Base-by-base conservation (phyloP, 2,797 vertebrate species). In the Acipenser ruthenus region DNA sequence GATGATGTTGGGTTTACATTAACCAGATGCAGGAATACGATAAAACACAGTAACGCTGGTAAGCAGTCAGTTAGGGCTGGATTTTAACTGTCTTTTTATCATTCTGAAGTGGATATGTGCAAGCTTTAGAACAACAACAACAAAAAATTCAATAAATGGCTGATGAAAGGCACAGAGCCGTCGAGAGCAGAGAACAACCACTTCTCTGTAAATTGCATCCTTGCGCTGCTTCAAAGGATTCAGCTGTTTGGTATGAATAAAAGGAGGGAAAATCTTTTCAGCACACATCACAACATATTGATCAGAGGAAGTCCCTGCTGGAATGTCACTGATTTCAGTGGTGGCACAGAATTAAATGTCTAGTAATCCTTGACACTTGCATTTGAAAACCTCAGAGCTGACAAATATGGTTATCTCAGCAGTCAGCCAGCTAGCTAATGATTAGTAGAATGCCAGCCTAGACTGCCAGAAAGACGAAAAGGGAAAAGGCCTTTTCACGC, bases 331-430 rank as follows among this genome's bases (percentile, higher is more conserved):
- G 49, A 65, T 18, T 67, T 70, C 60, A 13, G 49, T 49, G 52
- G 10, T 63, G 11, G 49, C 63, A 63, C 63, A 63, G 69, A 67
- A 70, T 70, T 66, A 67, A 70, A 64, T 53, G 60, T 56, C 60
- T 64, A 65, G 69, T 64, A 70, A 65, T 51, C 63, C 66, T 9
- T 65, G 67, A 68, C 59, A 52, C 64, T 47, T 65, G 6, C 6
- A 11, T 8, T 58, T 10, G 13, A 58, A 58, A 58, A 58, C 55
- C 12, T 58, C 55, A 58, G 55, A 6, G 55, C 11, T n/a, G 55
- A 9, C 13, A 10, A 58, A 6, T 12, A 13, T 58, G 12, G 55
- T 58, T 53, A 8, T 53, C 11, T 53, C 51, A 53, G 51, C 11
- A 53, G 51, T 53, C 51, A 53, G 8, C 51, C 55, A 58, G 55